These are phyloP conservation scores for Pteruthius melanotis DNA, from an alignment of 2,113 vertebrate species.

Conservation along the genomic window DNA sequence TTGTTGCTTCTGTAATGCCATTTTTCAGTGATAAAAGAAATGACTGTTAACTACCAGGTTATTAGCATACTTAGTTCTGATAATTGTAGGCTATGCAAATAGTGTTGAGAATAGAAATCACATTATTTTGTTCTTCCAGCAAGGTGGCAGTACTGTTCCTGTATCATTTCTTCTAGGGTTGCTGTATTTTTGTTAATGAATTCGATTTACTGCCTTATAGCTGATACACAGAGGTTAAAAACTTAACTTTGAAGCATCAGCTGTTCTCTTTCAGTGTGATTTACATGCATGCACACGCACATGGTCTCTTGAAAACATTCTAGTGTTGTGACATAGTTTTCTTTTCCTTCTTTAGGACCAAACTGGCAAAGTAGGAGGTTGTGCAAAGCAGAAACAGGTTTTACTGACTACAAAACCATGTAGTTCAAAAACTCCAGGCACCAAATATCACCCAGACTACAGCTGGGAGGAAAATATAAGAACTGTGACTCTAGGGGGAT, in stretches of 20 bases:
- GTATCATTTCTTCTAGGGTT: background rate
- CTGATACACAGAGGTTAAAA: slow-evolving; percentile 37
- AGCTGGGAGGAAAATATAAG: background rate
- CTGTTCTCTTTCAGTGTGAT: background rate
- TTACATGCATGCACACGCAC: background rate
- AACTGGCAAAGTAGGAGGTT: background rate
- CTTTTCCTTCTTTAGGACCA: background rate
- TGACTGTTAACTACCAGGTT: slow-evolving; percentile 63
- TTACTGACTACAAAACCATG: background rate
- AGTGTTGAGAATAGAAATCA: slow-evolving; percentile 28
- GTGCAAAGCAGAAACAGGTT: background rate
- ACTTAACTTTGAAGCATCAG: slow-evolving; percentile 22
- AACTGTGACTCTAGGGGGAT: background rate
- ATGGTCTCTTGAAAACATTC: slow-evolving; percentile 19
- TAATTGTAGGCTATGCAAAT: slow-evolving; percentile 60
- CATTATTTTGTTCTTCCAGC: slow-evolving; percentile 41
- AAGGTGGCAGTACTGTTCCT: slow-evolving; percentile 44
- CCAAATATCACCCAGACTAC: background rate
- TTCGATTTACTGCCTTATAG: background rate
- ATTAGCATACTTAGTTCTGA: slow-evolving; percentile 64
- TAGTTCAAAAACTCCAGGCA: background rate
- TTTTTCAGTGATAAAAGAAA: slow-evolving; percentile 63
- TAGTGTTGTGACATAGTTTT: slow-evolving; percentile 35
- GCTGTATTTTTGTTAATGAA: background rate
- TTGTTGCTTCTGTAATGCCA: slow-evolving; percentile 38